A percentile compares a stretch with the other conserved stretches of the same genome.
These are phyloP conservation scores for Platycnemis pennipes DNA, from an alignment of 2,888 invertebrate species.

Conservation along the genomic window DNA sequence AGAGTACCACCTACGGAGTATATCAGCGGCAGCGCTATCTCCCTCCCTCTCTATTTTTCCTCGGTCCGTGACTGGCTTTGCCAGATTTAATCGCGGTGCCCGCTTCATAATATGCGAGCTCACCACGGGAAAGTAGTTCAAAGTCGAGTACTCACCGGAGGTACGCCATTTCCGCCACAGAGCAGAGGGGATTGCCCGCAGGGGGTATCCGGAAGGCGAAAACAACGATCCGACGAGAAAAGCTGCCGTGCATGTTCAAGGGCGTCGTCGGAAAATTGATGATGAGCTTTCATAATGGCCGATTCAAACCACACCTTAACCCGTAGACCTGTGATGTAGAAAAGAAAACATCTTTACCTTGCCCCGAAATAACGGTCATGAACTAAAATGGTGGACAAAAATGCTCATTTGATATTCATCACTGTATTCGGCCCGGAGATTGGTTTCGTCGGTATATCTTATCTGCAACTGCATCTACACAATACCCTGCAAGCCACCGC, in stretches of 20 bases:
- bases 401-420: no score
- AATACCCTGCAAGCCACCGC: no score
- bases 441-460: no score
- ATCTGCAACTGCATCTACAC: no score
- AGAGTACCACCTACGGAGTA: not conserved
- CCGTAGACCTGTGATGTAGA: no score
- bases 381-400: no score
- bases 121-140: not conserved
- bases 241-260: not conserved
- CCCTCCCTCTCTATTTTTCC: not conserved
- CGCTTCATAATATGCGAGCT: not conserved
- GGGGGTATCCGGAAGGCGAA: not conserved
- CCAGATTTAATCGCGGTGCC: not conserved
- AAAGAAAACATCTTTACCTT: no score
- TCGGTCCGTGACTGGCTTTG: not conserved
- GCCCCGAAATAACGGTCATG: no score
- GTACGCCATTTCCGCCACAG: not conserved
- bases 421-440: no score
- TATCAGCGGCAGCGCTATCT: not conserved
- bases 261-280: not conserved
- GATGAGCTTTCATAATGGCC: not conserved
- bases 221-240: not conserved
- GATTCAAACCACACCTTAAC: not conserved
- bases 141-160: not conserved
- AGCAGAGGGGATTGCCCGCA: not conserved